Evolutionary conservation across 2,888 invertebrate species (phyloP).

Genomic region (Caenorhabditis macrosperma): DNA sequence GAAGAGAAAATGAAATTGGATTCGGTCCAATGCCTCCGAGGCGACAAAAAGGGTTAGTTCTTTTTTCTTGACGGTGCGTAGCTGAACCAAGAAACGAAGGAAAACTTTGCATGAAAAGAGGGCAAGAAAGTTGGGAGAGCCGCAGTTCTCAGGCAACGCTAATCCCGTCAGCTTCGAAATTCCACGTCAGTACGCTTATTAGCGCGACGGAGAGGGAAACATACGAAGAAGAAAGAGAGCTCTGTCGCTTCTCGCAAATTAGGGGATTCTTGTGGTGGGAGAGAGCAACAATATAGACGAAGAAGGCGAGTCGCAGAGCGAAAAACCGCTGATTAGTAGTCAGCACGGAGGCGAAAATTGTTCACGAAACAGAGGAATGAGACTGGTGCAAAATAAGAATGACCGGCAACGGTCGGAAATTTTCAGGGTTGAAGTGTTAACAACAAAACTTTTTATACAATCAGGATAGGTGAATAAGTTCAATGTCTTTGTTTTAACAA

Average conservation of each 20-base stretch:
- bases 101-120: constrained; percentile 5
- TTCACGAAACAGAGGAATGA: background rate
- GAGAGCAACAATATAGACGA: constrained; percentile 6
- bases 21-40: constrained; percentile 25
- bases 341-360: background rate
- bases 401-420: no score
- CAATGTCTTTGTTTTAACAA: no score
- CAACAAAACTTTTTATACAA: no score
- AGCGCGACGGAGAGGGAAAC: constrained; percentile 5
- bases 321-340: constrained; percentile 2
- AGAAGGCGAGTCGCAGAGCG: background rate
- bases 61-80: background rate
- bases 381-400: background rate
- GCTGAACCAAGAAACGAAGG: background rate
- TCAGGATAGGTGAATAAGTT: no score
- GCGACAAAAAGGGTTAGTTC: constrained; percentile 13
- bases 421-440: no score
- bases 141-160: background rate
- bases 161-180: background rate
- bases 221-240: background rate
- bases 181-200: constrained; percentile 8
- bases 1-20: constrained; percentile 50
- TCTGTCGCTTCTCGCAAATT: background rate
- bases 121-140: background rate
- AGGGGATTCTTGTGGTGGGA: constrained; percentile 5